These are phyloP conservation scores for Leontocebus nigricollis DNA, from an alignment of 2,797 vertebrate species.

Conservation along the genomic window DNA sequence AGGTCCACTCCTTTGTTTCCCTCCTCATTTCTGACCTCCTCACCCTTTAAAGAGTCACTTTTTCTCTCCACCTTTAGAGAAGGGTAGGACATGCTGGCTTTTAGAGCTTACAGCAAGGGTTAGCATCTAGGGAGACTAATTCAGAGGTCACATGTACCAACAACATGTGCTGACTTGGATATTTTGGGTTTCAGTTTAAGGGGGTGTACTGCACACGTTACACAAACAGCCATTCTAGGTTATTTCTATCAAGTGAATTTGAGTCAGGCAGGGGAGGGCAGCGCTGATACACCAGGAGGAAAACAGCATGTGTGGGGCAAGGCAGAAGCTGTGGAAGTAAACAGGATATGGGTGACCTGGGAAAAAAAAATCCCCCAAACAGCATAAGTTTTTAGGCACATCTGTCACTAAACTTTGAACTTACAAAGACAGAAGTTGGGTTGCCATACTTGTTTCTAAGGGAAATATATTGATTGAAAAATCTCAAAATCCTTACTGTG, in stretches of 20 bases:
- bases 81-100: background rate
- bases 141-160: background rate
- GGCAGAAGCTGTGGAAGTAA: background rate
- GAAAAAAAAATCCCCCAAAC: background rate
- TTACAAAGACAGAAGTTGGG: background rate
- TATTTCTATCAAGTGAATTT: background rate
- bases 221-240: background rate
- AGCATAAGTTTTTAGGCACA: background rate
- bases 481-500: background rate
- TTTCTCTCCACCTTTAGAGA: background rate
- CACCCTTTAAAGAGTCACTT: background rate
- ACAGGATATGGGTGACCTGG: background rate
- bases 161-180: background rate
- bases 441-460: background rate
- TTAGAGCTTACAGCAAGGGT: background rate
- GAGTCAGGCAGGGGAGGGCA: background rate
- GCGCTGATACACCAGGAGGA: background rate
- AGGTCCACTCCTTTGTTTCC: background rate
- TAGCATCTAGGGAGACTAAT: background rate
- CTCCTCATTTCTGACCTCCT: background rate
- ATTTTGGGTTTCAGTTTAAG: background rate
- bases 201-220: background rate
- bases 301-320: fast-evolving
- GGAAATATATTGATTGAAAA: background rate
- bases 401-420: background rate